Evolutionary conservation across 1,140 invertebrate genomes (phyloP).

Genomic region (Drosophila funebris): DNA sequence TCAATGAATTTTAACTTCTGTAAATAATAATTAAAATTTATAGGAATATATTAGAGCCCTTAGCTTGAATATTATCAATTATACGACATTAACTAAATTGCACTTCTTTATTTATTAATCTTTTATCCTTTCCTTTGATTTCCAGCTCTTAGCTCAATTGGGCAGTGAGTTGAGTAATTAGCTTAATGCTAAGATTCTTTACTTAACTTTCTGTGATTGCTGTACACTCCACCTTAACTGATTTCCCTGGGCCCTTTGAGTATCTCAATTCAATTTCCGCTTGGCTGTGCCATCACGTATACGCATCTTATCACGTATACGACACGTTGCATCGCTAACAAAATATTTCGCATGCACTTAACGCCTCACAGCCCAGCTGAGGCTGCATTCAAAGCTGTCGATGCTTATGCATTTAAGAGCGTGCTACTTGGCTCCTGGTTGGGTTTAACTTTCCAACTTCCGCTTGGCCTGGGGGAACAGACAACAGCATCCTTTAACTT

Average conservation of each 20-base stretch:
- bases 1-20: too few relatives aligned
- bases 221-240: background rate
- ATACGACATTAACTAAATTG: too few relatives aligned
- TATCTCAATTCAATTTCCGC: constrained; percentile 51
- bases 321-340: constrained; percentile 39
- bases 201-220: too few relatives aligned
- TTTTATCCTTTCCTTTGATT: background rate
- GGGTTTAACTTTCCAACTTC: constrained; percentile 35
- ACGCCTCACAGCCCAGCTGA: constrained; percentile 14
- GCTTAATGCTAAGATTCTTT: background rate
- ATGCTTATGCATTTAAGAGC: constrained; percentile 43
- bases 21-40: too few relatives aligned
- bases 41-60: too few relatives aligned
- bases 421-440: constrained; percentile 13
- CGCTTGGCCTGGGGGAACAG: constrained; percentile 6
- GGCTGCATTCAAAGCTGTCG: constrained; percentile 12
- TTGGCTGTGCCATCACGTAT: constrained; percentile 32
- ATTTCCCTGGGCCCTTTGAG: constrained; percentile 23
- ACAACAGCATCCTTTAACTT: background rate
- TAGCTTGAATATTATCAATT: too few relatives aligned
- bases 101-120: too few relatives aligned
- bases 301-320: constrained; percentile 50
- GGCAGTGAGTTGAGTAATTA: constrained; percentile 4
- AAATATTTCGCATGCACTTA: constrained; percentile 47
- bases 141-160: background rate